These are phyloP conservation scores for Syncerus caffer DNA, from an alignment of 2,797 vertebrate species.

Conservation along the genomic window DNA sequence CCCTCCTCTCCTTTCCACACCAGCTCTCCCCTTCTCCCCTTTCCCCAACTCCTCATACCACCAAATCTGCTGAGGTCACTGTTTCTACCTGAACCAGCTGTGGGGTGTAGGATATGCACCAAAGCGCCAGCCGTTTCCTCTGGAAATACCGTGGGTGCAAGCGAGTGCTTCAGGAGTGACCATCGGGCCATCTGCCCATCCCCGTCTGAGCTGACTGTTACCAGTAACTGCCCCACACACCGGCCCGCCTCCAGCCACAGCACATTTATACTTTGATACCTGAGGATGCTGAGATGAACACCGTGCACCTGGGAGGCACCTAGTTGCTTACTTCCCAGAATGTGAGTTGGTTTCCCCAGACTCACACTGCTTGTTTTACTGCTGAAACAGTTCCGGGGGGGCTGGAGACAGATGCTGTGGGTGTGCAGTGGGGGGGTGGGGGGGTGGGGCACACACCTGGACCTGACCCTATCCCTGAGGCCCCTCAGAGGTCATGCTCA, in stretches of 20 bases:
- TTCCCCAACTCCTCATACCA: fast-evolving
- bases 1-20: background rate
- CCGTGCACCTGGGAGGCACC: fast-evolving
- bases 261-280: background rate
- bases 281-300: background rate
- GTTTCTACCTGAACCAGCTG: background rate
- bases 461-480: fast-evolving
- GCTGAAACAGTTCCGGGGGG: background rate
- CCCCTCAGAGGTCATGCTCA: background rate
- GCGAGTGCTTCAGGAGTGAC: fast-evolving
- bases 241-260: background rate
- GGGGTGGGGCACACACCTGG: background rate
- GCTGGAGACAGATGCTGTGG: background rate
- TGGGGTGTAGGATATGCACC: background rate
- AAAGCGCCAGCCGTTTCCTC: background rate
- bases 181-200: fast-evolving
- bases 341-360: background rate
- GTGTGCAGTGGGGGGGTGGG: fast-evolving
- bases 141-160: background rate
- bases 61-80: background rate
- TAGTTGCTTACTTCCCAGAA: background rate
- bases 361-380: background rate
- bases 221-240: conserved; percentile 23
- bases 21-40: fast-evolving
- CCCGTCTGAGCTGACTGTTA: conserved; percentile 14